phyloP scores from a whole-genome alignment of 2,888 invertebrate species.

The Anthoptus insignis region DNA sequence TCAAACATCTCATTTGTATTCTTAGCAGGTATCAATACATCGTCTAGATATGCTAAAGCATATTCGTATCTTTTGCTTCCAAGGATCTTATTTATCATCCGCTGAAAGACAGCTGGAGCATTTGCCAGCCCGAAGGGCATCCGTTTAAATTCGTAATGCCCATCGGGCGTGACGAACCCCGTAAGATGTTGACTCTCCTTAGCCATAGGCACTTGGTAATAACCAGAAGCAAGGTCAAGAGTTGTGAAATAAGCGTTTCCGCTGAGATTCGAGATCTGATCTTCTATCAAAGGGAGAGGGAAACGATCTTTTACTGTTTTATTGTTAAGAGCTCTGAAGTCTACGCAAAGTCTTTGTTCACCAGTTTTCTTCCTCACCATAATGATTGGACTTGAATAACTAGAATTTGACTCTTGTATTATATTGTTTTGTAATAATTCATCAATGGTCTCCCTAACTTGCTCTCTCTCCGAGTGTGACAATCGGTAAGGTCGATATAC shows the following conservation, averaged over 20 bases:
- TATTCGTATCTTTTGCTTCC: slow-evolving; percentile 33
- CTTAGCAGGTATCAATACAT: not conserved
- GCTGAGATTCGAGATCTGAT: slow-evolving; percentile 33
- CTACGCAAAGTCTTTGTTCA: too few relatives aligned
- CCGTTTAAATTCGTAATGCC: slow-evolving; percentile 54
- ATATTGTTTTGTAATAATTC: too few relatives aligned
- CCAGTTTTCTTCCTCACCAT: too few relatives aligned
- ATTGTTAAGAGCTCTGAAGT: too few relatives aligned
- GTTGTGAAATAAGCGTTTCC: slow-evolving; percentile 31
- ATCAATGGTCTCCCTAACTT: not conserved
- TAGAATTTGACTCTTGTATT: too few relatives aligned
- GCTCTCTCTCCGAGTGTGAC: too few relatives aligned
- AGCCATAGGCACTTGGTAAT: slow-evolving; percentile 48
- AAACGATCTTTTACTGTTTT: not conserved
- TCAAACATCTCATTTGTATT: not conserved
- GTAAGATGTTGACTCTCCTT: slow-evolving; percentile 37
- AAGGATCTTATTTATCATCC: slow-evolving; percentile 43
- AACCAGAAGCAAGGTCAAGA: slow-evolving; percentile 34
- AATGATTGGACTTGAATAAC: too few relatives aligned
- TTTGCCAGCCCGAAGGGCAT: slow-evolving; percentile 50
- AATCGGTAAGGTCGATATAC: too few relatives aligned
- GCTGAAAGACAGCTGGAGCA: slow-evolving; percentile 53
- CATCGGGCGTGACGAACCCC: slow-evolving; percentile 48
- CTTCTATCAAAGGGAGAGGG: slow-evolving; percentile 42
- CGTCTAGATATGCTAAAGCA: not conserved